Evolutionary conservation across 2,888 invertebrate species (phyloP).

Genomic region (Leucoma salicis): DNA sequence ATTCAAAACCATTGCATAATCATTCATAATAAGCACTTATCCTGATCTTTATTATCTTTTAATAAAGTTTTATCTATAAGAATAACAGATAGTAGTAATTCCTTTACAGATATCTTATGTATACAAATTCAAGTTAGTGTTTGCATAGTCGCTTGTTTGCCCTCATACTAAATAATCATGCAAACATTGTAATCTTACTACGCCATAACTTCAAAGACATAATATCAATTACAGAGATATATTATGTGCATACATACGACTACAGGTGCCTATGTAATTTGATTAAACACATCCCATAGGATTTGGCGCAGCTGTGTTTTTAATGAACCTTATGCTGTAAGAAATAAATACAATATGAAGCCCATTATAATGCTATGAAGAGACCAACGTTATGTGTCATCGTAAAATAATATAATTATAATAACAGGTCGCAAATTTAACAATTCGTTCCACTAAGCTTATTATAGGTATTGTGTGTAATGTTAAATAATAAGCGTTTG

Average conservation of each 20-base stretch:
- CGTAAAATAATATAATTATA: neutral
- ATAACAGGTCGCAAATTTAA: neutral
- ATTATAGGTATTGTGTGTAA: no score
- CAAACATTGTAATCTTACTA: conserved; percentile 2
- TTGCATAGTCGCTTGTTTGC: neutral
- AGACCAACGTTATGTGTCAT: neutral
- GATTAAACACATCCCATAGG: neutral
- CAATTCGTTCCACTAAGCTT: neutral
- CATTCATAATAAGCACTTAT: no score
- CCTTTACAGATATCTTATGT: neutral
- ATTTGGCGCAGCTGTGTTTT: neutral
- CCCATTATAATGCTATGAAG: neutral
- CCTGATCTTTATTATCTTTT: neutral
- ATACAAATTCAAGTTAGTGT: neutral
- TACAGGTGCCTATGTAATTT: conserved; percentile 1
- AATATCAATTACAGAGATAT: conserved; percentile 6
- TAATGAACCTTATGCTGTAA: neutral
- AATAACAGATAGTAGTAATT: neutral
- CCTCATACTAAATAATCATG: neutral
- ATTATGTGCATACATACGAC: neutral
- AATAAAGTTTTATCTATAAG: neutral
- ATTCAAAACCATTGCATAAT: no score
- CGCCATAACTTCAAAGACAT: neutral
- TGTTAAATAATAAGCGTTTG: no score
- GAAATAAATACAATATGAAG: neutral